Base-by-base conservation (phyloP, 2,888 invertebrate species). In the Oligia fasciuncula region DNA sequence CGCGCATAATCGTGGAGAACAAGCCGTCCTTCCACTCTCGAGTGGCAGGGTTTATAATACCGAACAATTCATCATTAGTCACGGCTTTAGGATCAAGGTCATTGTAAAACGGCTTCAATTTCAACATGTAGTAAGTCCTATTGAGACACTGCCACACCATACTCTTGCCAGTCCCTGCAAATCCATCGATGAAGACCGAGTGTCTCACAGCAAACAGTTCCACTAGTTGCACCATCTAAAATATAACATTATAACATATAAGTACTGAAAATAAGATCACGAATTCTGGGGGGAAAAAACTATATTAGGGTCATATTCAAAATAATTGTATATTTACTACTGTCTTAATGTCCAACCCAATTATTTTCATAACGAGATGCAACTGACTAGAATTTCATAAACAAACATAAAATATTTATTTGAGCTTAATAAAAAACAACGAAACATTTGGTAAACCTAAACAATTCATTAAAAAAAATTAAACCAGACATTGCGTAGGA, bases 61-160 rank as follows among this genome's bases (percentile, higher is more conserved):
- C 99, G 94, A 99, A 99, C 62, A 99, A 96, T 93, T 99, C 99
- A 92, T 99, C 99, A 92, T 99, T 99, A 1, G 99, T 99, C 11
- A 99, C 99, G 19, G 99, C 99, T 94, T 99, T 99, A 0, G 99
- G 99, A 93, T 99, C 99, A n/a, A 99, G 96, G 93, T 99, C 99
- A 90, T 98, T 98, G 88, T 98, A 99, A 85, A 98, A 96, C 0
- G 99, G 99, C 92, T 98, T 99, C 78, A 97, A 94, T 93, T 98
- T 98, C 88, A 98, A 97, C 96, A 99, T 98, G 73, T 91, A 94
- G 93, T 99, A 99, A 0, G 99, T 99, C 90, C 97, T 98, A 91
- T 98, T 97, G 2, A 99, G 96, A 0, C 99, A 99, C 93, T 98
- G 99, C 99, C 99, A 99, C 0, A 99, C 98, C 97, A 98, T 98